Evolutionary conservation across 2,888 invertebrate species (phyloP).

Genomic region (Blastobasis adustella): DNA sequence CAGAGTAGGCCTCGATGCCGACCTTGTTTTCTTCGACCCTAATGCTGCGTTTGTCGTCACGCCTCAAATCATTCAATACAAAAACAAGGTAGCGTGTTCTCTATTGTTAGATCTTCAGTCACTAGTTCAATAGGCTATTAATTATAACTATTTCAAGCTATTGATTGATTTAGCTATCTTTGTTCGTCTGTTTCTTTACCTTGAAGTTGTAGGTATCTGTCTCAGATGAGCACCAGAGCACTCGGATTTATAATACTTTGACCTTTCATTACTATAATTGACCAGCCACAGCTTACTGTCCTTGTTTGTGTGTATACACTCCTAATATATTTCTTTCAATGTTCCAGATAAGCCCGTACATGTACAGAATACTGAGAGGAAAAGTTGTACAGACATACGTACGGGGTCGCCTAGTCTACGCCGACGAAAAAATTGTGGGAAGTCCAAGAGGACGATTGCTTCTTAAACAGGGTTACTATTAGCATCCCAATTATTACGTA

Average conservation of each 20-base stretch:
- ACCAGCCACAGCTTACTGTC: not conserved
- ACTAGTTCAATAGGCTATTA: no score
- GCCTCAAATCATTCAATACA: constrained; percentile 69
- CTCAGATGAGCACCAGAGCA: no score
- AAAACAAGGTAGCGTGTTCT: constrained; percentile 71
- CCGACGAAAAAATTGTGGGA: constrained; percentile 43
- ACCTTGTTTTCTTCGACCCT: constrained; percentile 81
- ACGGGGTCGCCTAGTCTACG: constrained; percentile 75
- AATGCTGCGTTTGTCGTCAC: constrained; percentile 71
- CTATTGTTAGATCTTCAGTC: no score
- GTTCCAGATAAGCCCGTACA: constrained; percentile 77
- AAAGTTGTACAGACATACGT: constrained; percentile 76
- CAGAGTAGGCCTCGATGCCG: constrained; percentile 77
- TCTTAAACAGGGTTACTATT: constrained; percentile 21
- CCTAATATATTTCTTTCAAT: constrained; percentile 2
- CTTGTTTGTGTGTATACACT: not conserved
- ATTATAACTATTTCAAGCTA: no score
- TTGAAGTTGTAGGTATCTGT: no score
- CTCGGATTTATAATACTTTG: no score
- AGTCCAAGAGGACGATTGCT: constrained; percentile 56
- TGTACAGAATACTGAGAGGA: constrained; percentile 72
- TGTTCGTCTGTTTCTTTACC: no score
- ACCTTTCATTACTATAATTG: no score
- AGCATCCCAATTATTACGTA: no score
- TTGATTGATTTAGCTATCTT: no score